Conservation (phyloP, 2,888 invertebrate species). For the Ochropleura plecta region DNA sequence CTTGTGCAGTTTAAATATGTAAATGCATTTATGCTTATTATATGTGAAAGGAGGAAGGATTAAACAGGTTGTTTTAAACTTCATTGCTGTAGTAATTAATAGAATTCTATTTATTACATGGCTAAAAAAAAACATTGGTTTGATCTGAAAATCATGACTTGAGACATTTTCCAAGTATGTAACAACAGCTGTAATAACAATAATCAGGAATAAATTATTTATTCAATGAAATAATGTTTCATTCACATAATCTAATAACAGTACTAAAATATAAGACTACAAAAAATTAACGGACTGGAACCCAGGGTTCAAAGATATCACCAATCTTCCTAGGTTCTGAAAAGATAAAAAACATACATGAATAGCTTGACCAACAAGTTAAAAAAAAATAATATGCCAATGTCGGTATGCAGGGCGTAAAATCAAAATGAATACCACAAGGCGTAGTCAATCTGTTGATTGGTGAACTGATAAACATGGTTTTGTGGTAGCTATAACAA, state of each 20-base stretch:
- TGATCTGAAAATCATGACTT: neutral
- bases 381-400: neutral
- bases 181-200: slow-evolving; percentile 31
- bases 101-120: slow-evolving; percentile 43
- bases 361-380: neutral
- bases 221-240: slow-evolving; percentile 48
- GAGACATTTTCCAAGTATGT: neutral
- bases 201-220: slow-evolving; percentile 60
- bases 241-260: slow-evolving; percentile 55
- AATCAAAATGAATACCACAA: neutral
- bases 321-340: slow-evolving; percentile 91
- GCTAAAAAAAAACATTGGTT: slow-evolving; percentile 17
- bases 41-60: neutral
- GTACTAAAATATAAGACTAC: slow-evolving; percentile 32
- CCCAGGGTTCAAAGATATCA: slow-evolving; percentile 92
- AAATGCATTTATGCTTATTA: neutral
- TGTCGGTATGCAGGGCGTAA: neutral
- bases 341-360: slow-evolving; percentile 65
- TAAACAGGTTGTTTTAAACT: neutral
- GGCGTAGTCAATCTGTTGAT: neutral
- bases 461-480: neutral
- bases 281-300: slow-evolving; percentile 91
- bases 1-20: neutral
- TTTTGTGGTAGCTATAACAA: neutral
- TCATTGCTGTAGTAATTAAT: slow-evolving; percentile 17